A percentile compares a stretch with the other conserved stretches of the same genome.
Evolutionary conservation across 2,797 vertebrate genomes (phyloP).

Genomic region (Vultur gryphus): DNA sequence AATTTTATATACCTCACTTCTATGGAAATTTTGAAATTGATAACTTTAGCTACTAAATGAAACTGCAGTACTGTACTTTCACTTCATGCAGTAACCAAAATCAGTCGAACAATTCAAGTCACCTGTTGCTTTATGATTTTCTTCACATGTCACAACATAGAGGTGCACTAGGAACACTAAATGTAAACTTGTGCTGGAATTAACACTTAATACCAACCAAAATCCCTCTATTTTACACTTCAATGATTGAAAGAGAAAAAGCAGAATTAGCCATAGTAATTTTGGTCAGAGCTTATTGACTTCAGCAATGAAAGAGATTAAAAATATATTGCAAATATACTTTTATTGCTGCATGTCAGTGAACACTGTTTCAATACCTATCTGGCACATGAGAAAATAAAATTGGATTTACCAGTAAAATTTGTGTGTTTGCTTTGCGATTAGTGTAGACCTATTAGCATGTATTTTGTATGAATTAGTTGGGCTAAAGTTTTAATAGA

Average conservation of each 20-base stretch:
- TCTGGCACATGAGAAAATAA: background rate
- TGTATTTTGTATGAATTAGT: background rate
- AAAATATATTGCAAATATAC: background rate
- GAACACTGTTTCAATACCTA: background rate
- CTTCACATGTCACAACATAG: background rate
- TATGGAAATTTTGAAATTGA: background rate
- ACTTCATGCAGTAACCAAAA: background rate
- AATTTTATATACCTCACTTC: background rate
- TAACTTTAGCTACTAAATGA: background rate
- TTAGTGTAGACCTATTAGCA: background rate
- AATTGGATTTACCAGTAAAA: background rate
- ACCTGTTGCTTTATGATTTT: background rate
- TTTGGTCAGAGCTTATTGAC: background rate
- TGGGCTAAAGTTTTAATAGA: background rate
- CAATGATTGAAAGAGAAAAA: background rate
- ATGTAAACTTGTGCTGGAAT: background rate
- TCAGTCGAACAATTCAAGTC: background rate
- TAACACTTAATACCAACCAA: background rate
- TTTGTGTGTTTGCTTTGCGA: background rate
- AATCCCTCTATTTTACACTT: background rate
- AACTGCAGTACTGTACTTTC: background rate
- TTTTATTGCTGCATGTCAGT: fast-evolving
- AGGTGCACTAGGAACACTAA: background rate
- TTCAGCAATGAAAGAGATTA: background rate
- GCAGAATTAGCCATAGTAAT: background rate